phyloP scores from a whole-genome alignment of 2,113 vertebrate species.

The Mugil cephalus region DNA sequence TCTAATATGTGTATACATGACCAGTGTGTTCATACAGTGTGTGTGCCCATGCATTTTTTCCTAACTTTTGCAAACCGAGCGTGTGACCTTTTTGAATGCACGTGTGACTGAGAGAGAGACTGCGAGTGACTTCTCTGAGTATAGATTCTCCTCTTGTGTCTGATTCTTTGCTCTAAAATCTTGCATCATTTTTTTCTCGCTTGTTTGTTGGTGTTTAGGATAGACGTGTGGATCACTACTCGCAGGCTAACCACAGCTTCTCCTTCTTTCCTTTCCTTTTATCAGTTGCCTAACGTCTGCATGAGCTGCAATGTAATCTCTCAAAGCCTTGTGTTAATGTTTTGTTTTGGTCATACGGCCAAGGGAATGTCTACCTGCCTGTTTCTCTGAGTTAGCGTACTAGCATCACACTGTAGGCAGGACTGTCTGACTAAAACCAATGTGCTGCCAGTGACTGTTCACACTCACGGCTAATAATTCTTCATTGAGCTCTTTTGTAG shows the following conservation, averaged over 20 bases:
- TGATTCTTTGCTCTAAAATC: constrained; percentile 57
- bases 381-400: constrained; percentile 76
- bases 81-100: constrained; percentile 47
- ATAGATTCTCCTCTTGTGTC: constrained; percentile 34
- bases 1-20: constrained; percentile 64
- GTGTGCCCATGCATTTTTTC: constrained; percentile 68
- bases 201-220: constrained; percentile 61
- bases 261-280: constrained; percentile 52
- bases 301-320: constrained; percentile 68
- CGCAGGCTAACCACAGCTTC: constrained; percentile 68
- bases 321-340: constrained; percentile 44
- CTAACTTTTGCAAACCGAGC: constrained; percentile 50
- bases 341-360: constrained; percentile 66
- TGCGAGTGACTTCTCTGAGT: constrained; percentile 20
- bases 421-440: constrained; percentile 58
- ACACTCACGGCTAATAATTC: constrained; percentile 16
- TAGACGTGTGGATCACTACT: constrained; percentile 45
- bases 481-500: constrained; percentile 25
- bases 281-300: constrained; percentile 72
- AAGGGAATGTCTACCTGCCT: constrained; percentile 78
- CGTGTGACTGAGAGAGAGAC: constrained; percentile 2
- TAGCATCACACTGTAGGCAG: constrained; percentile 42
- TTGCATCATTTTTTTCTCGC: constrained; percentile 49
- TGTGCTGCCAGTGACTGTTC: constrained; percentile 60
- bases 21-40: constrained; percentile 72